A percentile compares a stretch with the other conserved stretches of the same genome.
Evolutionary conservation across 2,888 invertebrate genomes (phyloP).

Genomic region (Biston betularia): DNA sequence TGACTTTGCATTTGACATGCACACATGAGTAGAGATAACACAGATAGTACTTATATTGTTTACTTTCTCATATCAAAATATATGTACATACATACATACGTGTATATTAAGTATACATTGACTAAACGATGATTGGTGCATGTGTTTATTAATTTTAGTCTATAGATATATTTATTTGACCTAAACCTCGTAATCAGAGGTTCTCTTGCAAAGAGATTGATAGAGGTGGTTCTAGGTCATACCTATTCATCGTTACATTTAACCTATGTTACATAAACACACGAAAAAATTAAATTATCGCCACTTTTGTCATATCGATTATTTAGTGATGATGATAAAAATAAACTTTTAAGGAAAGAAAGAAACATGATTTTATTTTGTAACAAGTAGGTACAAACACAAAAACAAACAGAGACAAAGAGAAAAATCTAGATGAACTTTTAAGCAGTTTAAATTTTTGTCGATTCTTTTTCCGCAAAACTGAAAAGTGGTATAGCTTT

Average conservation of each 20-base stretch:
- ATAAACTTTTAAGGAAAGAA: too few relatives aligned
- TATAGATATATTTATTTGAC: constrained; percentile 34
- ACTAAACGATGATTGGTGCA: constrained; percentile 30
- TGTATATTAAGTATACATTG: constrained; percentile 10
- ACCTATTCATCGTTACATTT: constrained; percentile 17
- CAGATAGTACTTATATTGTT: constrained; percentile 6
- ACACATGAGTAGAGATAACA: constrained; percentile 4
- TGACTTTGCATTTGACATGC: constrained; percentile 2
- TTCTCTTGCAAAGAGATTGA: constrained; percentile 28
- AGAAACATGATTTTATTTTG: too few relatives aligned
- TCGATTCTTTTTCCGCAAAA: too few relatives aligned
- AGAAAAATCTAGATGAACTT: too few relatives aligned
- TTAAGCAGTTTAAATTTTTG: too few relatives aligned
- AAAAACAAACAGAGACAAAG: too few relatives aligned
- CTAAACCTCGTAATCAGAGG: constrained; percentile 24
- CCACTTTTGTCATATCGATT: too few relatives aligned
- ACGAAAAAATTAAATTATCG: too few relatives aligned
- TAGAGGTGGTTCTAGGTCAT: constrained; percentile 34
- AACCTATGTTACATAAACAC: constrained; percentile 1
- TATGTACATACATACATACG: constrained; percentile 4
- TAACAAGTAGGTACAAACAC: too few relatives aligned
- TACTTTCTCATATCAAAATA: constrained; percentile 1
- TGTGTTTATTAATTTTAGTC: constrained; percentile 36
- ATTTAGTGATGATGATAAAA: too few relatives aligned
- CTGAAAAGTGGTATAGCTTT: too few relatives aligned